phyloP scores from a whole-genome alignment of 2,797 vertebrate species.

The Ataeniobius toweri region DNA sequence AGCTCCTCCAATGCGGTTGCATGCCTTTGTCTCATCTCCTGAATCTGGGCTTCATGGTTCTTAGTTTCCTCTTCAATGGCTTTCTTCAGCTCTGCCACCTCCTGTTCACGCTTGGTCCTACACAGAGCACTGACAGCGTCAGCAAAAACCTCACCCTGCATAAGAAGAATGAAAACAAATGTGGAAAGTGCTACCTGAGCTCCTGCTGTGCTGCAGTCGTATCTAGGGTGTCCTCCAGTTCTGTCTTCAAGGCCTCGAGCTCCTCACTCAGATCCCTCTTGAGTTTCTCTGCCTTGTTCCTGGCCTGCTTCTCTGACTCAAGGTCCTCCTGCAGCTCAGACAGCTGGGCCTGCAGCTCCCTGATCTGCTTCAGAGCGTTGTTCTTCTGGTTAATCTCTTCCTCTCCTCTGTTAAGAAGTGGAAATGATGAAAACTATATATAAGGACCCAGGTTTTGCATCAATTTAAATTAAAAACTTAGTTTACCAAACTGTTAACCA shows the following conservation, averaged over 20 bases:
- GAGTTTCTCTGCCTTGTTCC: constrained; percentile 97
- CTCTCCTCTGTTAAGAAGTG: constrained; percentile 82
- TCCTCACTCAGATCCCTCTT: constrained; percentile 97
- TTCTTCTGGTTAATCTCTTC: constrained; percentile 94
- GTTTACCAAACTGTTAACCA: background rate
- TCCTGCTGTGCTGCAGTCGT: constrained; percentile 98
- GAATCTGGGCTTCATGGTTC: constrained; percentile 95
- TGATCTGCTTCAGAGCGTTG: constrained; percentile 90
- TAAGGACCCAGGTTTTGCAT: too few relatives aligned
- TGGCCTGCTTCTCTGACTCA: constrained; percentile 90
- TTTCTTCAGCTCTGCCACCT: constrained; percentile 97
- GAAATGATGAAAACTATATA: background rate
- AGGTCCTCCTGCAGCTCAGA: constrained; percentile 96
- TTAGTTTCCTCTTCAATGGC: constrained; percentile 94
- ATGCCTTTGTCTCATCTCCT: constrained; percentile 95
- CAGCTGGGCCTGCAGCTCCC: constrained; percentile 95
- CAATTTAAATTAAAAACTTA: too few relatives aligned
- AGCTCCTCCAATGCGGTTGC: constrained; percentile 89
- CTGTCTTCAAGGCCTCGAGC: constrained; percentile 95
- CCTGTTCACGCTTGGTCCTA: constrained; percentile 96
- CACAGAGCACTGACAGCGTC: background rate
- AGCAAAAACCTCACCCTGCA: background rate
- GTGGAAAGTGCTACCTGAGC: constrained; percentile 81
- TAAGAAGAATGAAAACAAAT: background rate
- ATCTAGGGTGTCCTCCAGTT: constrained; percentile 96